Base-by-base conservation (phyloP, 2,888 invertebrate genomes). In the Chaetogeoica ovagalla region DNA sequence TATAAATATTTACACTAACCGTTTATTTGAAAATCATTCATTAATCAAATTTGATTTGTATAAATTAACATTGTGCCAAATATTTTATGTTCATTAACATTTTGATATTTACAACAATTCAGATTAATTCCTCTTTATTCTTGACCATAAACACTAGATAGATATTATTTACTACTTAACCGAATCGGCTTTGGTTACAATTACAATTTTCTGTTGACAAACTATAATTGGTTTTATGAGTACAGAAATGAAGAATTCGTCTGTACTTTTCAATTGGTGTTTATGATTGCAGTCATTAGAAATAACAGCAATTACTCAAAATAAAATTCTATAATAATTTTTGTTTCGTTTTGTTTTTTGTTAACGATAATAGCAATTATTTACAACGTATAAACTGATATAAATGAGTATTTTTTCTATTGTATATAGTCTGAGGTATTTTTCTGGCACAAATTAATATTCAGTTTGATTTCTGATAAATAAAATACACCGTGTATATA, bases 31-130 rank as follows among this genome's bases (percentile, higher is more conserved):
- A 30, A 59, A 23, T 11, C 7, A 19, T 21, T 43, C 21, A 19
- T 52, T 63, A 21, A 55, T 72, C 23, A 15, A 30, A 7, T 65
- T 11, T 65, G 8, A 23, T 57, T 2, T 74, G 55, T 55, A 30
- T 52, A 48, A 65, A 55, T 21, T 74, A 55, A 55, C 37, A 48
- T 55, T 37, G 37, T n/a, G 37, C 37, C 57, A 57, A 70, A 70
- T 1, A 70, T 19, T 21, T 37, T 60, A 60, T 68, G 11, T 19
- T 68, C n/a, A 9, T 13, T 59, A 11, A 4, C 57, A 39, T 65
- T 39, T 48, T 70, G 30, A 55, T 37, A 30, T 23, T 71, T 60
- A 30, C 30, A 48, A 23, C 30, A 55, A 72, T 62, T 65, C 57
- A 74, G 65, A 23, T 65, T 1, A 23, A 74, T 37, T 52, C 5